These are phyloP conservation scores for Pterostichus niger DNA, from an alignment of 2,888 invertebrate species.

Conservation along the genomic window DNA sequence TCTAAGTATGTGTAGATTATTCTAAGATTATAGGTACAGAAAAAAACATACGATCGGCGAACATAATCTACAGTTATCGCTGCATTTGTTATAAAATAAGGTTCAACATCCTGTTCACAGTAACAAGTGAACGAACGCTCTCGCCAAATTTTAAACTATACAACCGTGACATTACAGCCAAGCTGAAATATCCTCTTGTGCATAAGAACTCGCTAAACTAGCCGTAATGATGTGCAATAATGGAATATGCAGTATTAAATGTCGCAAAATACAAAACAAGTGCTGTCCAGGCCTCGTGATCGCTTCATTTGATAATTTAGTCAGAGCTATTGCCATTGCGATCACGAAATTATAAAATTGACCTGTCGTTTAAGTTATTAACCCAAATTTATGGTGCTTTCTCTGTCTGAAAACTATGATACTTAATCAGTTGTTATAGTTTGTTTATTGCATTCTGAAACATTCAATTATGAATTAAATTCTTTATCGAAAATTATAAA, in stretches of 20 bases:
- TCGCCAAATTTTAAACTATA: constrained; percentile 49
- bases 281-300: constrained; percentile 3
- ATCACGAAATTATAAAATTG: constrained; percentile 61
- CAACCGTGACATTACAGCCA: constrained; percentile 29
- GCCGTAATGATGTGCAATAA: not conserved
- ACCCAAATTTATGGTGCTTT: constrained; percentile 52
- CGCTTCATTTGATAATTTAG: constrained; percentile 28
- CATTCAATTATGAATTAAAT: constrained; percentile 4
- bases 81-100: constrained; percentile 7
- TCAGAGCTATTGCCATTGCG: constrained; percentile 31
- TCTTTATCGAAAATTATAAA: no score
- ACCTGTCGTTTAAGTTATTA: constrained; percentile 63
- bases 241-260: constrained; percentile 21
- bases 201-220: constrained; percentile 1
- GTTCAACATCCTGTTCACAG: constrained; percentile 40
- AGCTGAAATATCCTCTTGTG: constrained; percentile 23
- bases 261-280: not conserved
- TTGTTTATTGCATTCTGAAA: constrained; percentile 30
- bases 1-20: not conserved
- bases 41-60: not conserved
- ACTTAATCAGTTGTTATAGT: constrained; percentile 36
- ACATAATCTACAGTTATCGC: constrained; percentile 31
- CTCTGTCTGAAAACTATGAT: constrained; percentile 21
- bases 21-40: not conserved
- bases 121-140: constrained; percentile 24